A percentile compares a stretch with the other conserved stretches of the same genome.
Evolutionary conservation across 2,888 invertebrate species (phyloP).

Genomic region (Dicranocentrus wangi): DNA sequence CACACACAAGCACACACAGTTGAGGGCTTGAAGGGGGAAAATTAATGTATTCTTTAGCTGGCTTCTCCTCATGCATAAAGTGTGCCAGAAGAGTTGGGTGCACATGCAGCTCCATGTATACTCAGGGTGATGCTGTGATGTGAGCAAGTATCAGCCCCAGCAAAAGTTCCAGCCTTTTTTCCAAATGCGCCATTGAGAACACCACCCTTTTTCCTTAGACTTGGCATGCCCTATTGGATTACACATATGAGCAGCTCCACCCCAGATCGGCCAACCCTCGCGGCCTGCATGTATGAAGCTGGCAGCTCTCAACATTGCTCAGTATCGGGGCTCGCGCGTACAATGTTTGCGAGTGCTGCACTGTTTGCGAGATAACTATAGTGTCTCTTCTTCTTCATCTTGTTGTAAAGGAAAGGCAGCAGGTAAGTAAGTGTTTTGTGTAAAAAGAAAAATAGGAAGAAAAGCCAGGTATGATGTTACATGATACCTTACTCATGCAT

Average conservation of each 20-base stretch:
- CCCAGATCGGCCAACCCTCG: slow-evolving; percentile 43
- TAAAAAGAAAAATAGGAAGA: slow-evolving; percentile 17
- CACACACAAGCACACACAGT: too few relatives aligned
- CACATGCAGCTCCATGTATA: slow-evolving; percentile 6
- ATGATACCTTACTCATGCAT: slow-evolving; percentile 8
- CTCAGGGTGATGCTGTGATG: not conserved
- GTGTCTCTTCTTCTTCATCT: not conserved
- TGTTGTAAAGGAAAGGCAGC: slow-evolving; percentile 16
- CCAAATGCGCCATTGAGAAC: slow-evolving; percentile 64
- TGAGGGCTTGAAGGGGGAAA: not conserved
- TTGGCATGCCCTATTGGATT: slow-evolving; percentile 38
- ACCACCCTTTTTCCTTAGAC: slow-evolving; percentile 55
- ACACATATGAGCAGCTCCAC: slow-evolving; percentile 25
- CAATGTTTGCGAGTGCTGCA: too few relatives aligned
- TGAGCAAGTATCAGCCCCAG: slow-evolving; percentile 45
- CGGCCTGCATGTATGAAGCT: not conserved
- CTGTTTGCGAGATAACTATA: not conserved
- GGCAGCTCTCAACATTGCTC: not conserved
- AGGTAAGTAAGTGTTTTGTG: slow-evolving; percentile 1
- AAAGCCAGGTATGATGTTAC: slow-evolving; percentile 15
- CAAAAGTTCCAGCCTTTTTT: slow-evolving; percentile 56
- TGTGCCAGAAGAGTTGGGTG: not conserved
- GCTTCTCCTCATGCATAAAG: not conserved
- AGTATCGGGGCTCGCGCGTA: not conserved
- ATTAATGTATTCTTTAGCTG: not conserved